These are phyloP conservation scores for Aptenodytes patagonicus DNA, from an alignment of 2,113 vertebrate species.

Conservation along the genomic window DNA sequence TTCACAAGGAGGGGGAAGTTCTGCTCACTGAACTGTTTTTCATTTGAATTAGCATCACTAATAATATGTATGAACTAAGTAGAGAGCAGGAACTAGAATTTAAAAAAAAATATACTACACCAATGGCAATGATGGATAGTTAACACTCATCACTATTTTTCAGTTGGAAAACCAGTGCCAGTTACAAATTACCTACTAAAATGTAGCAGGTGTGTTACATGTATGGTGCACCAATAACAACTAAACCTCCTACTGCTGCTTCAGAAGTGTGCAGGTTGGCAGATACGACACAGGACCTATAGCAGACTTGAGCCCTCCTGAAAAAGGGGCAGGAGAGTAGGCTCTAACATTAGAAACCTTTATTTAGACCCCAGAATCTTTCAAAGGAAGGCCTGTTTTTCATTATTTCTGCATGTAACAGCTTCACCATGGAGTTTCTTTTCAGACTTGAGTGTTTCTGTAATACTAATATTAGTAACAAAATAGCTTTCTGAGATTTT, in stretches of 20 bases:
- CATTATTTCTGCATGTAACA: background rate
- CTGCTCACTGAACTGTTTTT: background rate
- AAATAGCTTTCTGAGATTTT: background rate
- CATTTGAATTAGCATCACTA: background rate
- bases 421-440: background rate
- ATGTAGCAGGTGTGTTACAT: background rate
- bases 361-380: background rate
- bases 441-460: background rate
- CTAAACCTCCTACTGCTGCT: background rate
- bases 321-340: background rate
- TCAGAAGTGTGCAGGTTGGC: background rate
- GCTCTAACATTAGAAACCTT: background rate
- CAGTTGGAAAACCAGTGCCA: background rate
- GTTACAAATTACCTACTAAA: background rate
- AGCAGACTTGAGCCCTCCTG: background rate
- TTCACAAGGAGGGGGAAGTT: background rate
- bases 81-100: rapidly evolving
- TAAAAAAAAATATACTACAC: background rate
- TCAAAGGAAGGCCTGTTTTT: background rate
- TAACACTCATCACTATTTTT: background rate
- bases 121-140: background rate
- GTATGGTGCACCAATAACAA: background rate
- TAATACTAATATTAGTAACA: background rate
- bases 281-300: background rate
- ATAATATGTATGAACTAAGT: background rate